Evolutionary conservation across 2,797 vertebrate species (phyloP), one percentile per base, ranked within the genome.

Genomic region (Tragelaphus eurycerus): DNA sequence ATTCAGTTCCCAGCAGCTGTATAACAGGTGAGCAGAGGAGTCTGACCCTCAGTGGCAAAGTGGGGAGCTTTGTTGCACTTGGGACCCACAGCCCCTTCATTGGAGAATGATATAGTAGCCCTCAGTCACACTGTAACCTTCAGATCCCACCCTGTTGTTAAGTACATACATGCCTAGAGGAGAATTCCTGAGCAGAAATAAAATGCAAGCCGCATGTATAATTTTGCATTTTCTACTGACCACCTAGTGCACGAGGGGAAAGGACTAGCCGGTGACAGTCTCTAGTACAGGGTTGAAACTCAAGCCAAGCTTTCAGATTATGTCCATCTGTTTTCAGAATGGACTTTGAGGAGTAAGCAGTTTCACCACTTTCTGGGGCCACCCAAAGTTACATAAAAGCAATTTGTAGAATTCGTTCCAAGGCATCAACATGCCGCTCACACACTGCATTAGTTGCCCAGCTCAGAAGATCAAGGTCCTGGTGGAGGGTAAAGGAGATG

Each of bases 1-100:
- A 0, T 99, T 99, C 98, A 99, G 99, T 93, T 99, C 99, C 0
- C 99, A 99, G 98, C 99, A 99, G 98, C 99, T 99, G 29, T 99
- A 99, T 97, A 99, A 99, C 99, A 99, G 99, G 99, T 99, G 97
- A 97, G 98, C 54, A 81, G 60, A 55, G 38, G 31, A 3, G 4
- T 7, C 57, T 2, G 11, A 50, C 23, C 31, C 31, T 3, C 50
- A 2, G 3, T 3, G 23, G 55, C 57, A 55, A 48, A 29, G 13
- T 1, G 2, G 17, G 54, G 86, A n/a, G 3, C 34, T 25, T 27
- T 4, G 21, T 14, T n/a, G 71, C 86, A 16, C 19, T 55, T 64
- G 11, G 78, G 48, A 57, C 8, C 13, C 23, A 12, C 15, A 54
- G 2, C 7, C 38, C 15, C 31, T 79, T 59, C 17, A 9, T 15